Evolutionary conservation across 2,888 invertebrate genomes (phyloP).

Genomic region (Acanthopleura granulata): DNA sequence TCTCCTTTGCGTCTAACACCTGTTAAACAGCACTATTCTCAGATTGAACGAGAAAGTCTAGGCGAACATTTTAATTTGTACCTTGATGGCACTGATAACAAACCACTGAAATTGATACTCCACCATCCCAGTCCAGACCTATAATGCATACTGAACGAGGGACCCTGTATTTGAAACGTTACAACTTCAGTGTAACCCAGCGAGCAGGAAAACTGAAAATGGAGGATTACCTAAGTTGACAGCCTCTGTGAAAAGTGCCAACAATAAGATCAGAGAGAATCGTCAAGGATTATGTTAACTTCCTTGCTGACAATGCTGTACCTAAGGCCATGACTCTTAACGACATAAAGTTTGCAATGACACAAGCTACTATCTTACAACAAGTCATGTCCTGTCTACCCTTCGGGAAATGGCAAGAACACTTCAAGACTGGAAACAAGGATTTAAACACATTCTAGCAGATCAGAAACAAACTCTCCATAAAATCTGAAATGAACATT

Average conservation of each 20-base stretch:
- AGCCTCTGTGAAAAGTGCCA: slow-evolving; percentile 38
- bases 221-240: slow-evolving; percentile 23
- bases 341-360: slow-evolving; percentile 25
- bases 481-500: slow-evolving; percentile 21
- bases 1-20: slow-evolving; percentile 20
- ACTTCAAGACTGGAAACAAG: background rate
- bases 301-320: slow-evolving; percentile 26
- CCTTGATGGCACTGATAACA: slow-evolving; percentile 25
- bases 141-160: slow-evolving; percentile 20
- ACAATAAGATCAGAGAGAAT: slow-evolving; percentile 24
- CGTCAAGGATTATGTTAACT: slow-evolving; percentile 31
- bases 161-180: slow-evolving; percentile 18
- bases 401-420: background rate
- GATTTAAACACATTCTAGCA: no score
- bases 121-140: slow-evolving; percentile 22
- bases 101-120: slow-evolving; percentile 24
- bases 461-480: no score
- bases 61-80: slow-evolving; percentile 37
- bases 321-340: slow-evolving; percentile 34
- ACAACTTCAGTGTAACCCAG: slow-evolving; percentile 23
- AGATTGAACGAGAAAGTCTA: slow-evolving; percentile 30
- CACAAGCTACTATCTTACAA: background rate
- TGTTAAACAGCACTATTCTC: slow-evolving; percentile 28
- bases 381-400: background rate
- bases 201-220: slow-evolving; percentile 18